Evolutionary conservation across 1,140 invertebrate species (phyloP).

Genomic region (Conopomorpha cramerella): DNA sequence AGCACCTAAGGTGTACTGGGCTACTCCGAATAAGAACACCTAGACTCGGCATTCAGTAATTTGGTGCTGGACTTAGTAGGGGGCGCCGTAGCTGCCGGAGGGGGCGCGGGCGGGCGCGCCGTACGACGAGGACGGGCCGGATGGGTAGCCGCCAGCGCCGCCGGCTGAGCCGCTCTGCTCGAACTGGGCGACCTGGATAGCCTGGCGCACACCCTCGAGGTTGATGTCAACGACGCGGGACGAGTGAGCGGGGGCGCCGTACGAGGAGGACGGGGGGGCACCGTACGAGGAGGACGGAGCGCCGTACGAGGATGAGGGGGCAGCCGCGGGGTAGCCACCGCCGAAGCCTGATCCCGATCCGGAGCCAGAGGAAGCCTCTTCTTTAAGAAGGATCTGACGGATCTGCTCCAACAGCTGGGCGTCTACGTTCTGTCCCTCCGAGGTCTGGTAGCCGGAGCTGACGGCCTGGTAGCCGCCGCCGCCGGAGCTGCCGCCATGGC

Average conservation of each 20-base stretch:
- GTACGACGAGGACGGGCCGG: slow-evolving; percentile 60
- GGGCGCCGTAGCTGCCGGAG: slow-evolving; percentile 66
- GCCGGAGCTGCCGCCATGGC: slow-evolving; percentile 46
- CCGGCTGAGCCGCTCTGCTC: slow-evolving; percentile 57
- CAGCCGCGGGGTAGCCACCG: slow-evolving; percentile 32
- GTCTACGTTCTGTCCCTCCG: slow-evolving; percentile 74
- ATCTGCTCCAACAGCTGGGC: slow-evolving; percentile 75
- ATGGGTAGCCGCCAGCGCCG: slow-evolving; percentile 61
- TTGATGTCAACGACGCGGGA: slow-evolving; percentile 74
- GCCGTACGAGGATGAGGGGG: slow-evolving; percentile 58
- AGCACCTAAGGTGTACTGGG: slow-evolving; percentile 16
- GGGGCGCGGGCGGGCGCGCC: slow-evolving; percentile 46
- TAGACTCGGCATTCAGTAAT: slow-evolving; percentile 10
- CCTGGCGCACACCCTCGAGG: slow-evolving; percentile 75
- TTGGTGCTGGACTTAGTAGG: slow-evolving; percentile 36
- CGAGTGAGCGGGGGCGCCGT: slow-evolving; percentile 65
- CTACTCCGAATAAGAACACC: slow-evolving; percentile 8
- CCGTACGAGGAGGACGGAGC: slow-evolving; percentile 65
- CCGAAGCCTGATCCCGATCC: slow-evolving; percentile 36
- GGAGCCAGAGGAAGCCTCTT: slow-evolving; percentile 64
- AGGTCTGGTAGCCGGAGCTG: slow-evolving; percentile 69
- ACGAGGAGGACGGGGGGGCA: slow-evolving; percentile 65
- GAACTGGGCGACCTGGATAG: slow-evolving; percentile 77
- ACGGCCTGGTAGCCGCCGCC: slow-evolving; percentile 66
- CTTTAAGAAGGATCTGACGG: slow-evolving; percentile 73